Conservation (phyloP, 1,140 invertebrate species). For the Drepana arcuata region DNA sequence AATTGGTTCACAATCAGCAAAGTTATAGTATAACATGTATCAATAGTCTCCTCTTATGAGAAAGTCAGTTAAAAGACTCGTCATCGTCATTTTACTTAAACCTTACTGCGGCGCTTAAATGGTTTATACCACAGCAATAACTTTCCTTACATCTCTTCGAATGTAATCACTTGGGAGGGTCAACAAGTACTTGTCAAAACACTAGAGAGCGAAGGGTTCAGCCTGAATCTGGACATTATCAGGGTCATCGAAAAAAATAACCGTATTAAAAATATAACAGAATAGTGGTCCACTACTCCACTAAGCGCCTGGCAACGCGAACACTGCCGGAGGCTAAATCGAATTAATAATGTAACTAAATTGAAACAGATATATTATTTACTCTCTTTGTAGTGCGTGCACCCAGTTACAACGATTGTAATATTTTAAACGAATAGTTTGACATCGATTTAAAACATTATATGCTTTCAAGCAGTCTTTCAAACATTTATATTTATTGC, state of each 20-base stretch:
- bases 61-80: no score
- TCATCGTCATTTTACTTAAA: no score
- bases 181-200: no score
- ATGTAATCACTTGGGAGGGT: no score
- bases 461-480: no score
- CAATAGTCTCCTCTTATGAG: no score
- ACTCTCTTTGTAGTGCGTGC: constrained; percentile 5
- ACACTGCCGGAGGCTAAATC: constrained; percentile 33
- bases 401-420: constrained; percentile 1
- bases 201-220: constrained; percentile 34
- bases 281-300: constrained; percentile 57
- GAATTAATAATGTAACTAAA: constrained; percentile 38
- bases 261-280: constrained; percentile 60
- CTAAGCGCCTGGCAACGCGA: constrained; percentile 46
- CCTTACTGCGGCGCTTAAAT: no score
- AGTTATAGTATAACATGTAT: no score
- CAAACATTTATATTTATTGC: no score
- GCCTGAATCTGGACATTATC: constrained; percentile 24
- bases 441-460: constrained; percentile 3
- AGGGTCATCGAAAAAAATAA: constrained; percentile 49
- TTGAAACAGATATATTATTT: constrained; percentile 25
- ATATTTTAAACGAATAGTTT: constrained; percentile 5
- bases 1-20: no score
- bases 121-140: no score
- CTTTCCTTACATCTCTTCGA: no score